Evolutionary conservation across 30 jellyfish, hydroid and myxozoan genomes (phyloP), one percentile per base, ranked within the genome.

Genomic region (Cassiopea andromeda): DNA sequence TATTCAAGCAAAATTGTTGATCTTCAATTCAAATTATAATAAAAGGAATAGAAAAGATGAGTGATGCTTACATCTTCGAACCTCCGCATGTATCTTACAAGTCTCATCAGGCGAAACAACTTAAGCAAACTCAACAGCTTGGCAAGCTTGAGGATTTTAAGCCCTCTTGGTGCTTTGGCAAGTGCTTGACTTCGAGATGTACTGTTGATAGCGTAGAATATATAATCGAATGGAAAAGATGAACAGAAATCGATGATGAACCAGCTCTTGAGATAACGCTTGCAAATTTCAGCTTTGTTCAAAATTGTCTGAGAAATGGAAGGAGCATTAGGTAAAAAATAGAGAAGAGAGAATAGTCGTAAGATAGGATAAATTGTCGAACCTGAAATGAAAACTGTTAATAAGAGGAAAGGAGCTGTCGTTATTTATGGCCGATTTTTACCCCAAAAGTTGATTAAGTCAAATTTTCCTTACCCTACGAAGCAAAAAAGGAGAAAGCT

Each of bases 151-250:
- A 90, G 78, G 17, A 90, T 90, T 64, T 83, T 82, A 87, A 90
- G 77, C 4, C 92, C 97, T 50, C 97, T 74, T 15, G 97, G 82
- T 3, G 97, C 97, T 45, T 66, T 82, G 0, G 80, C 83, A n/a
- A 90, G 3, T 50, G 97, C 77, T n/a, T 68, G 85, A 54, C 93
- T 67, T 61, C 38, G 77, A 19, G 48, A 50, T 43, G 59, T 45
- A 2, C 83, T 54, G 44, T 67, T 80, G 8, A 83, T 74, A 9
- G 68, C 59, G 74, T 73, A 68, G 80, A 45, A 82, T 38, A 90
- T 84, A 85, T 90, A 90, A 27, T 90, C 97, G 47, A 90, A 70
- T 7, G 97, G 97, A 57, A 90, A 13, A 9, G 97, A 82, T 17
- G 97, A 90, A 74, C 67, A 18, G 7, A 89, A 64, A 76, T 89